Evolutionary conservation across 2,888 invertebrate genomes (phyloP).

Genomic region (Thecocarcelia acutangulata): DNA sequence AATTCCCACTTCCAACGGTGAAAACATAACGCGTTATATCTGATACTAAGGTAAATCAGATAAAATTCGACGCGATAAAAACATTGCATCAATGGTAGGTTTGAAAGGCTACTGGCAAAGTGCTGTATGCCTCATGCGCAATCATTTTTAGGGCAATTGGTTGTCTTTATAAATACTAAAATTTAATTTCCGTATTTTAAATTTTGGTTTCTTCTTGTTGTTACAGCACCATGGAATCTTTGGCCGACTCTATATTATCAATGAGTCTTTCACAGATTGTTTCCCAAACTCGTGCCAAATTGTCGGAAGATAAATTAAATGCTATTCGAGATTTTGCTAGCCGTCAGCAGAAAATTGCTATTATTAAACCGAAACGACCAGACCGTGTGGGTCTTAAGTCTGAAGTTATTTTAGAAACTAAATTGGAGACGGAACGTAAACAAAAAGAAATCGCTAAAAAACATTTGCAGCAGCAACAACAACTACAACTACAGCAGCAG

Average conservation of each 20-base stretch:
- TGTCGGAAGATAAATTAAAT: conserved; percentile 76
- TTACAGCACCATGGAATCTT: conserved; percentile 76
- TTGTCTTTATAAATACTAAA: background rate
- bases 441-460: conserved; percentile 71
- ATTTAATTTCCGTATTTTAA: background rate
- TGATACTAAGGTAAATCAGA: too few species aligned
- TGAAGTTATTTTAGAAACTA: conserved; percentile 80
- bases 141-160: too few species aligned
- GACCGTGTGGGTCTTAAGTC: conserved; percentile 79
- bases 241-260: conserved; percentile 80
- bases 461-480: conserved; percentile 51
- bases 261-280: conserved; percentile 78
- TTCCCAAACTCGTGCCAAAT: conserved; percentile 74
- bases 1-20: too few species aligned
- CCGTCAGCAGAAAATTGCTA: conserved; percentile 74
- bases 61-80: too few species aligned
- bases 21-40: too few species aligned
- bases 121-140: too few species aligned
- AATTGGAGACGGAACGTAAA: conserved; percentile 73
- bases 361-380: conserved; percentile 79
- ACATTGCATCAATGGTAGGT: too few species aligned
- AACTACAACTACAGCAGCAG: conserved; percentile 18
- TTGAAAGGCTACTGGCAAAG: too few species aligned
- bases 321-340: conserved; percentile 74
- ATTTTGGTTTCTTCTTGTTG: background rate